phyloP scores from a whole-genome alignment of 2,797 vertebrate genomes.

The Scarus forsteni region DNA sequence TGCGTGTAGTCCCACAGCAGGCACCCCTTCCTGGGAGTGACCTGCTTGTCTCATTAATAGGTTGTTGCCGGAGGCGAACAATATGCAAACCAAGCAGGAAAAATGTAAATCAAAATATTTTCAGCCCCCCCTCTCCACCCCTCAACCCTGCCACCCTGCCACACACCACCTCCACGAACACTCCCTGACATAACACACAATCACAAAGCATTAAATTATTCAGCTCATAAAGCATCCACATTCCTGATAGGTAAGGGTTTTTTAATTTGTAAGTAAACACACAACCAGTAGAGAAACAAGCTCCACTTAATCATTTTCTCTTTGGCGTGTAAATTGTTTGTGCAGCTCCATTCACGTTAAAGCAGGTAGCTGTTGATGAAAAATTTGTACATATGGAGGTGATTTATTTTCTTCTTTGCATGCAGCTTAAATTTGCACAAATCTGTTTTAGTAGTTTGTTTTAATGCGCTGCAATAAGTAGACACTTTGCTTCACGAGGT shows the following conservation, averaged over 20 bases:
- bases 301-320: slow-evolving; percentile 53
- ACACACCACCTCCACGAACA: slow-evolving; percentile 39
- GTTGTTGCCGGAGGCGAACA: slow-evolving; percentile 74
- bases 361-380: slow-evolving; percentile 43
- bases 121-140: slow-evolving; percentile 9
- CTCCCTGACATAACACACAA: slow-evolving; percentile 36
- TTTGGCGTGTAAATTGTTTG: slow-evolving; percentile 29
- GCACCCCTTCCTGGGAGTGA: slow-evolving; percentile 77
- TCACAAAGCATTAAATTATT: slow-evolving; percentile 56
- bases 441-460: slow-evolving; percentile 41
- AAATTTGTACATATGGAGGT: slow-evolving; percentile 13
- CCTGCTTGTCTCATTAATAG: slow-evolving; percentile 81
- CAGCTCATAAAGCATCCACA: slow-evolving; percentile 55
- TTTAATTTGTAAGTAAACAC: slow-evolving; percentile 67
- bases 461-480: slow-evolving; percentile 38
- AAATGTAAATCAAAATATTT: slow-evolving; percentile 74
- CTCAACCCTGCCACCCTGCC: slow-evolving; percentile 1
- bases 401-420: slow-evolving; percentile 37
- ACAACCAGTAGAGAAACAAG: slow-evolving; percentile 21
- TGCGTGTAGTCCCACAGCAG: slow-evolving; percentile 56
- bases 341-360: slow-evolving; percentile 24
- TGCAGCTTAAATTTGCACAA: slow-evolving; percentile 39
- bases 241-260: slow-evolving; percentile 47
- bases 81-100: slow-evolving; percentile 82
- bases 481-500: slow-evolving; percentile 25